A percentile compares a stretch with the other conserved stretches of the same genome.
Evolutionary conservation across 2,797 vertebrate species (phyloP).

Genomic region (Carcharodon carcharias): DNA sequence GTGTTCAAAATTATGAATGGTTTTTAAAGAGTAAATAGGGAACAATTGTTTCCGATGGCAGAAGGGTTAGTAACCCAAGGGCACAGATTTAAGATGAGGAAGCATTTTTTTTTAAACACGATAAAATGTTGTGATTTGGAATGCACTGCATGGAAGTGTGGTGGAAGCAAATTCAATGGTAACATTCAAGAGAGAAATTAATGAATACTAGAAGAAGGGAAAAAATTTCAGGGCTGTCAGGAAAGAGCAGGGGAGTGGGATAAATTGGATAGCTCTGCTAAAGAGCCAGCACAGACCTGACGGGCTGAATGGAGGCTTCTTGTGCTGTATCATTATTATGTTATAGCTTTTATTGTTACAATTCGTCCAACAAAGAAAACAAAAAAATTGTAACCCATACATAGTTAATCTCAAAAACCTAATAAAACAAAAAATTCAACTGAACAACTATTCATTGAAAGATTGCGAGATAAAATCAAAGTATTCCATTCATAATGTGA

Average conservation of each 20-base stretch:
- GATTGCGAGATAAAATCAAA: background rate
- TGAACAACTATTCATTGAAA: background rate
- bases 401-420: background rate
- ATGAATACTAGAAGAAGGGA: background rate
- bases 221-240: background rate
- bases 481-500: background rate
- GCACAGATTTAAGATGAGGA: background rate
- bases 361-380: background rate
- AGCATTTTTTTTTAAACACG: too few species aligned
- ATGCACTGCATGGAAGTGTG: too few species aligned
- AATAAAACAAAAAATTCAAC: background rate
- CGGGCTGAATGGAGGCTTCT: background rate
- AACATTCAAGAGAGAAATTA: too few species aligned
- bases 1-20: background rate
- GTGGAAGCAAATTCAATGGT: background rate
- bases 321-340: background rate
- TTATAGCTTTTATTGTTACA: background rate
- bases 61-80: background rate
- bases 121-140: too few species aligned
- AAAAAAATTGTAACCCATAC: background rate
- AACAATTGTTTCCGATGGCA: background rate
- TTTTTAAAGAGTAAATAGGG: background rate
- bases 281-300: background rate
- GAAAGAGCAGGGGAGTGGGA: background rate
- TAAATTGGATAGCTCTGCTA: background rate